Evolutionary conservation across 2,888 invertebrate species (phyloP), one percentile per base, ranked within the genome.

Genomic region (Choristoneura rosaceana): DNA sequence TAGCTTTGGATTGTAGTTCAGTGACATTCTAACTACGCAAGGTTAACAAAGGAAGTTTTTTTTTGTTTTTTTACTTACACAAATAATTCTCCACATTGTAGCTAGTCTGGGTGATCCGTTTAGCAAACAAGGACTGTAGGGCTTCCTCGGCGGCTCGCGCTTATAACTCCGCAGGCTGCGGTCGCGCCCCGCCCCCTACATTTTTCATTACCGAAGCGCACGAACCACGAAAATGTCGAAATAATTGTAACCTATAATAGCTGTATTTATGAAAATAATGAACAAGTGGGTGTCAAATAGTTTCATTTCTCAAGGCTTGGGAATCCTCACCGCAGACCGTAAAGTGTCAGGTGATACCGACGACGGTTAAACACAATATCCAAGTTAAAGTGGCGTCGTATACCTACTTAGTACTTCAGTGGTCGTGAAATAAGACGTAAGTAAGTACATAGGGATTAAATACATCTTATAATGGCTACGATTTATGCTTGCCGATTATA

Each of bases 121-220:
- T 74, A 58, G 75, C 75, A 76, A 78, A 77, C 78, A 76, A 78
- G 78, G 76, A 80, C 80, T 86, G 82, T 87, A 83, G 83, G 80
- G 74, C 77, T 79, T 78, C 75, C 74, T 76, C 80, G 75, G 78
- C 76, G 77, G 75, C 78, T 73, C 83, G 79, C 70, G 85, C 87
- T 86, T 92, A 86, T 92, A 92, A 89, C 87, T 76, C 76, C 77
- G 74, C 78, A 79, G 83, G 81, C 79, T 90, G 90, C 87, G 89
- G 88, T 88, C 86, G 80, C 70, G 76, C 75, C 68, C 80, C 87
- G 84, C 85, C 87, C 81, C 76, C 76, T 76, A 75, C 79, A 82
- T 86, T 89, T 87, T 89, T 89, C 90, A 90, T 91, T 90, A 90
- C 75, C 76, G 81, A 78, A 75, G 77, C 73, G 84, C 91, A 92